These are phyloP conservation scores for Limnephilus lunatus DNA, from an alignment of 2,888 invertebrate species.

Conservation along the genomic window DNA sequence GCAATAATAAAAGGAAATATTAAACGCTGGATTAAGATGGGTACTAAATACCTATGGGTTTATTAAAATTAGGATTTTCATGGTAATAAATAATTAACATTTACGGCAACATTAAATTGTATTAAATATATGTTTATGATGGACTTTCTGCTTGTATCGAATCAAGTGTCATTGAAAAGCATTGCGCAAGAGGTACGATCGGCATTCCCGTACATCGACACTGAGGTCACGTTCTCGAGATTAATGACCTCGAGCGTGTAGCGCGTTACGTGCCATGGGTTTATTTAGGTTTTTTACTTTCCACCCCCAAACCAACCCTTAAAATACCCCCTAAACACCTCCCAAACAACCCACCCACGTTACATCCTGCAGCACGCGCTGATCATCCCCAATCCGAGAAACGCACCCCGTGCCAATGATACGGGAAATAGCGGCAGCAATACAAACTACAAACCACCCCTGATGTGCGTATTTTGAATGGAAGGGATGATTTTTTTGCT, in stretches of 20 bases:
- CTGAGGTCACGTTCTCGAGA: constrained; percentile 17
- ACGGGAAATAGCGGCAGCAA: background rate
- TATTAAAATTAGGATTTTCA: background rate
- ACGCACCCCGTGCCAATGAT: constrained; percentile 19
- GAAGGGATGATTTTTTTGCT: background rate
- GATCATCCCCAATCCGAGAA: constrained; percentile 25
- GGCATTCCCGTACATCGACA: background rate
- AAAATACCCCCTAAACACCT: background rate
- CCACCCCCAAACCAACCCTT: background rate
- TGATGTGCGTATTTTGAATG: background rate
- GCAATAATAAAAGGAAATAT: background rate
- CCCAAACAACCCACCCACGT: background rate
- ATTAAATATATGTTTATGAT: background rate
- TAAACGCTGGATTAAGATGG: background rate
- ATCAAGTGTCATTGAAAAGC: background rate
- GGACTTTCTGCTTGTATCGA: background rate
- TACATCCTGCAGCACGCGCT: constrained; percentile 8
- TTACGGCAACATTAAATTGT: background rate
- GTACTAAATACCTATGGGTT: background rate
- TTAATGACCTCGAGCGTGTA: constrained; percentile 30
- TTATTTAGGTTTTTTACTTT: background rate
- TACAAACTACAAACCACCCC: background rate
- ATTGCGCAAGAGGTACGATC: background rate
- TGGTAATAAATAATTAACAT: background rate
- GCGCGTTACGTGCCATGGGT: constrained; percentile 3